Percentiles rank a stretch among this genome's conserved stretches.
phyloP scores from a whole-genome alignment of 2,113 vertebrate species.

The Coregonus clupeaformis region DNA sequence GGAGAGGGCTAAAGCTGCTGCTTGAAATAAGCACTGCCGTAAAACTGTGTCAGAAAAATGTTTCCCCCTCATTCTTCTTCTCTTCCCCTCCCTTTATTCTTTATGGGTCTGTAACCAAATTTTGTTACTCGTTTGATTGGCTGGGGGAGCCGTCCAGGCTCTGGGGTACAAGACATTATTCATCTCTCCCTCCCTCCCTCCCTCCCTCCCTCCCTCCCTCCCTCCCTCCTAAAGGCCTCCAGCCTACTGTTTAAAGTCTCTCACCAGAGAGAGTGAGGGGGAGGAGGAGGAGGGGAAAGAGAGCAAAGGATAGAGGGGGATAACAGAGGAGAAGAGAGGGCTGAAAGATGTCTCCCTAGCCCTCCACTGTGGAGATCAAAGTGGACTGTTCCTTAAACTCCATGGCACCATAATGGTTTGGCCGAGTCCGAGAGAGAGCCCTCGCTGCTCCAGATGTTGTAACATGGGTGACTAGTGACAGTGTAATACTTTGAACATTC shows the following conservation, averaged over 20 bases:
- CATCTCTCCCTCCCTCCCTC: constrained; percentile 40
- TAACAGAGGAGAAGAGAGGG: constrained; percentile 44
- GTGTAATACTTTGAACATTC: constrained; percentile 69
- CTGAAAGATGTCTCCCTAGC: constrained; percentile 66
- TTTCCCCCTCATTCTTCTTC: constrained; percentile 66
- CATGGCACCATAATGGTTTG: constrained; percentile 59
- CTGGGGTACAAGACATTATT: constrained; percentile 76
- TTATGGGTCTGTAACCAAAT: constrained; percentile 68
- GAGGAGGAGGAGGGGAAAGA: constrained; percentile 36
- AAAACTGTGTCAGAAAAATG: constrained; percentile 77
- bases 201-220: no score
- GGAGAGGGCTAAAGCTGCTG: constrained; percentile 52
- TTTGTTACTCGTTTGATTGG: constrained; percentile 79
- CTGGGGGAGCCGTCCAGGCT: constrained; percentile 69
- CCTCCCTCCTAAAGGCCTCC: constrained; percentile 71
- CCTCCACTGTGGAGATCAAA: constrained; percentile 75
- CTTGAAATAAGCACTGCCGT: constrained; percentile 66
- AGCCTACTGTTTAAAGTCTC: constrained; percentile 76
- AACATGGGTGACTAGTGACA: constrained; percentile 75
- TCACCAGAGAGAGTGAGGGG: constrained; percentile 68
- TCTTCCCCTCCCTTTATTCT: constrained; percentile 76
- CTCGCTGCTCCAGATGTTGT: constrained; percentile 61
- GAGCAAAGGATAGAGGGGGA: constrained; percentile 14
- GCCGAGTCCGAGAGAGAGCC: constrained; percentile 63
- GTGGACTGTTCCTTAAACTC: constrained; percentile 63